Base-by-base conservation (phyloP, 2,113 vertebrate genomes). In the Sorex fumeus region DNA sequence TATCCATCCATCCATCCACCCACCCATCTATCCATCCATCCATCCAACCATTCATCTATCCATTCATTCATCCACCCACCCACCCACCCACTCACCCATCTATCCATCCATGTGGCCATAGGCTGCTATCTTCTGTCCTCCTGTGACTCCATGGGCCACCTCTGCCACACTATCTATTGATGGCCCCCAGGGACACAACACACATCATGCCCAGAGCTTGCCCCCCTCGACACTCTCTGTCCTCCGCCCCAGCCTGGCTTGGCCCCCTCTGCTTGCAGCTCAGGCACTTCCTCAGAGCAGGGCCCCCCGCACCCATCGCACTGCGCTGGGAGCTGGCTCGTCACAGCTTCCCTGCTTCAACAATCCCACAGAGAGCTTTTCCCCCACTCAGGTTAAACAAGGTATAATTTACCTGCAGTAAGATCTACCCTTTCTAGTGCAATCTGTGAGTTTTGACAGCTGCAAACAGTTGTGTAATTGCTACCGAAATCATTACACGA, bases 281-380 rank as follows among this genome's bases (percentile, higher is more conserved):
- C 27, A 28, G 57, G 27, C 15, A 40, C 67, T 13, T 66, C 60
- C 81, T 84, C 91, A 75, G 60, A 88, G 70, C 28, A 66, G 19
- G 40, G 15, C 40, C 34, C 70, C 34, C 60, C 86, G 66, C 23
- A 16, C n/a, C 0, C 0, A 0, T 15, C 84, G 27, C 57, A 28
- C 10, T 3, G 19, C 34, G 30, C 45, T 69, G 57, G 21, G 19
- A 27, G 43, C 18, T 60, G 28, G 76, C 1, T 4, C 76, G 62
- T 72, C 67, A 23, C 23, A 62, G 28, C 19, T 78, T 86, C 83
- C 75, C 45, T 80, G 72, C 80, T 74, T 86, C 91, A 62, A 5
- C 27, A 36, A 50, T 47, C 70, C 62, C 69, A 27, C 72, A 0
- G 27, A 8, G 6, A 69, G 40, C 69, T 21, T 70, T 67, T n/a